These are phyloP conservation scores for Caradrina clavipalpis DNA, from an alignment of 2,888 invertebrate genomes.

Conservation along the genomic window DNA sequence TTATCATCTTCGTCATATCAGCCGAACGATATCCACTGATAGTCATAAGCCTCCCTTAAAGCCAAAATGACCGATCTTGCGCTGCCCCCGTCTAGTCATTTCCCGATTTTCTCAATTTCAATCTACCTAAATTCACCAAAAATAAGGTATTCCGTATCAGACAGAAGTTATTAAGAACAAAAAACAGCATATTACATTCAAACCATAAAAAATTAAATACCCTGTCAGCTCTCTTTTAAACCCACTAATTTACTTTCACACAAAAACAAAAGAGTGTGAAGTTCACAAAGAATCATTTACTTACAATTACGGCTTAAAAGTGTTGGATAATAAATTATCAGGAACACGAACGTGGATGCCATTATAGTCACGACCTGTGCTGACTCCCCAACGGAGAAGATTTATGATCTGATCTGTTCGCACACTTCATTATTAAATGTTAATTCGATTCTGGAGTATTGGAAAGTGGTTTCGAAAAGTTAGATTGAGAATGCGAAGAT, in stretches of 20 bases:
- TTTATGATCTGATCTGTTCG: constrained; percentile 75
- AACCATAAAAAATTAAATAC: background rate
- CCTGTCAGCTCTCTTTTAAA: constrained; percentile 2
- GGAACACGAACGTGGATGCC: constrained; percentile 72
- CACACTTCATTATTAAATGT: constrained; percentile 61
- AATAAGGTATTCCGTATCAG: background rate
- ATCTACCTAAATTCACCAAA: background rate
- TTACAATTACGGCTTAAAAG: constrained; percentile 72
- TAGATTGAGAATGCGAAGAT: constrained; percentile 19
- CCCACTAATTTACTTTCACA: constrained; percentile 40
- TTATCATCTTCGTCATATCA: no score
- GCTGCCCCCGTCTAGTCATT: no score
- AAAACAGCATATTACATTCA: background rate
- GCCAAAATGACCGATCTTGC: no score
- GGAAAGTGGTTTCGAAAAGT: constrained; percentile 23
- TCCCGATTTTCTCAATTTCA: no score
- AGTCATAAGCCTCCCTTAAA: no score
- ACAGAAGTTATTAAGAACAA: background rate
- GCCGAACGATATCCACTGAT: no score
- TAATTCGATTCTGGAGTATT: constrained; percentile 50
- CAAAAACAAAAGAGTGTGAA: constrained; percentile 58
- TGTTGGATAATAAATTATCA: constrained; percentile 78
- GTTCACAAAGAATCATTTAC: constrained; percentile 65
- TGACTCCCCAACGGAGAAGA: constrained; percentile 80
- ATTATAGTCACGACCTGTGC: constrained; percentile 85